Percentiles rank a stretch among this genome's conserved stretches.
Evolutionary conservation across 2,888 invertebrate genomes (phyloP).

Genomic region (Phragmatobia fuliginosa): DNA sequence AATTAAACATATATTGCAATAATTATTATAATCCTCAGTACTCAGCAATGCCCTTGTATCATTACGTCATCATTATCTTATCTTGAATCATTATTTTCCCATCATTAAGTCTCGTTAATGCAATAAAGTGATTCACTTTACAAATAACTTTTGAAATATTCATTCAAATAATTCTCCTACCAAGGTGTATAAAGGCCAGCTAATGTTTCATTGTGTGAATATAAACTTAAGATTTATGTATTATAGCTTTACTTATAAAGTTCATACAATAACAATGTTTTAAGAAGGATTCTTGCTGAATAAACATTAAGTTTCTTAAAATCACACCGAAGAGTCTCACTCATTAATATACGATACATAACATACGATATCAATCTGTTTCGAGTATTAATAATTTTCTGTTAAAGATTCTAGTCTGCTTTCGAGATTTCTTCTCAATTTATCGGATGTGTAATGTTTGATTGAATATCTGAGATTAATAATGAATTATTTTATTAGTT

Average conservation of each 20-base stretch:
- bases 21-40: neutral
- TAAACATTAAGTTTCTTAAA: neutral
- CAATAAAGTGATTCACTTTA: slow-evolving; percentile 52
- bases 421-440: neutral
- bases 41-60: slow-evolving; percentile 1
- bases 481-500: neutral
- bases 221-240: neutral
- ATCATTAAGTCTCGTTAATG: slow-evolving; percentile 57
- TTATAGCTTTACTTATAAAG: neutral
- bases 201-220: neutral
- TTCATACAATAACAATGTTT: neutral
- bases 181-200: slow-evolving; percentile 19
- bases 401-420: no score
- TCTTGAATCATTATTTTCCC: slow-evolving; percentile 49
- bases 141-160: slow-evolving; percentile 46
- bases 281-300: neutral
- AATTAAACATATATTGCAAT: neutral
- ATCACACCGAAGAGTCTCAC: neutral
- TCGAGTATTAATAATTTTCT: neutral
- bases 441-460: neutral
- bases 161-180: slow-evolving; percentile 54
- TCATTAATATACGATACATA: no score
- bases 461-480: no score
- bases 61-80: slow-evolving; percentile 26
- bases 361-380: neutral